Conservation (phyloP, 1,140 invertebrate species). For the Protaetia brevitarsis region DNA sequence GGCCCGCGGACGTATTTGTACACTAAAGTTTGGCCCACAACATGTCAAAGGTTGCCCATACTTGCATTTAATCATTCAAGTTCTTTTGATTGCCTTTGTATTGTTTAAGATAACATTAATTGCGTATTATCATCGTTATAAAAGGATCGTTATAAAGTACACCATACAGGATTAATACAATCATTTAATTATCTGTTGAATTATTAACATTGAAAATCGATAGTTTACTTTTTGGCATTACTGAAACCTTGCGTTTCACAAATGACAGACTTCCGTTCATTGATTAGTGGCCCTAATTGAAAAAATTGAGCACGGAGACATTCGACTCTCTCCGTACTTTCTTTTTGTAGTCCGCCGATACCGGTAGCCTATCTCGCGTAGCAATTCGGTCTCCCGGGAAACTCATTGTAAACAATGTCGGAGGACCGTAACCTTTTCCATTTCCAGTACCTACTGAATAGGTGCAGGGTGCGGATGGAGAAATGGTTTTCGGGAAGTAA, state of each 20-base stretch:
- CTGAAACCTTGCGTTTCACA: neutral
- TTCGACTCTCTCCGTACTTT: neutral
- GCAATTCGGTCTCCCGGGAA: neutral
- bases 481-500: conserved; percentile 85
- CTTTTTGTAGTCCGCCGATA: neutral
- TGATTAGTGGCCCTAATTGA: neutral
- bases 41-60: too few species aligned
- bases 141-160: too few species aligned
- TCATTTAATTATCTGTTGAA: too few species aligned
- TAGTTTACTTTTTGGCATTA: too few species aligned
- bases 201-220: too few species aligned
- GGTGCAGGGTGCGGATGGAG: conserved; percentile 63
- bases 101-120: too few species aligned
- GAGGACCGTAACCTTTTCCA: neutral
- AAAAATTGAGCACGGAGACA: neutral
- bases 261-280: neutral
- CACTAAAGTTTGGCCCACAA: too few species aligned
- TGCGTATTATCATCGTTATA: too few species aligned
- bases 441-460: conserved; percentile 35
- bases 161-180: too few species aligned
- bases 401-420: neutral
- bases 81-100: too few species aligned
- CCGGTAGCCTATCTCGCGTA: neutral
- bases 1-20: too few species aligned
- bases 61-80: too few species aligned